Conservation (phyloP, 2,888 invertebrate species). For the Erebia epiphron region DNA sequence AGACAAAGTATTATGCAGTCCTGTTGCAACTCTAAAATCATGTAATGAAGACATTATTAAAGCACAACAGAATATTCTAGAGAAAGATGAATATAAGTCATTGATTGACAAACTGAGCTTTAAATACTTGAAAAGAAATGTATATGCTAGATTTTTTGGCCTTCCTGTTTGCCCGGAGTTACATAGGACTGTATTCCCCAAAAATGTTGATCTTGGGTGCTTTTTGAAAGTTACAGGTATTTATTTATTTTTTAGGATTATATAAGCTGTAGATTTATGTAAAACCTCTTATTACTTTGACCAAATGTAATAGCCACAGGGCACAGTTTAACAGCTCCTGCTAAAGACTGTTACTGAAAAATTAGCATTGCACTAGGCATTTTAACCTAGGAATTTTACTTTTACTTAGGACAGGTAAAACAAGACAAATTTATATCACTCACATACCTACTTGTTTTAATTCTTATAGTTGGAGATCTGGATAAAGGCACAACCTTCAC, state of each 20-base stretch:
- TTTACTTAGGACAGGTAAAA: too few relatives aligned
- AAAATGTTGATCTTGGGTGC: constrained; percentile 86
- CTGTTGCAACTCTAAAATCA: constrained; percentile 83
- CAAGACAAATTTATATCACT: too few relatives aligned
- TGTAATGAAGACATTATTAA: constrained; percentile 85
- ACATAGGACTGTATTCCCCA: constrained; percentile 86
- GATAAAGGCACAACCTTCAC: too few relatives aligned
- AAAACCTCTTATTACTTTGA: too few relatives aligned
- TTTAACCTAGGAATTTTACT: too few relatives aligned
- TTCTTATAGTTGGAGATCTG: too few relatives aligned
- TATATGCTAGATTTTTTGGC: constrained; percentile 86
- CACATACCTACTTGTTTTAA: too few relatives aligned
- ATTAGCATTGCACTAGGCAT: too few relatives aligned
- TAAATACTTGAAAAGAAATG: constrained; percentile 82
- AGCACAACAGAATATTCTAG: constrained; percentile 83
- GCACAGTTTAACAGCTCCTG: too few relatives aligned
- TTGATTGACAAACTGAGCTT: constrained; percentile 56
- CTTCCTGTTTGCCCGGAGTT: constrained; percentile 88
- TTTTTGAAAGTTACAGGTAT: constrained; percentile 89
- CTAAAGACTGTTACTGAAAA: too few relatives aligned
- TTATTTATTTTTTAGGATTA: background rate
- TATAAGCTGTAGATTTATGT: too few relatives aligned
- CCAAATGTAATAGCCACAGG: too few relatives aligned
- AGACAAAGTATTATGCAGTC: constrained; percentile 85
- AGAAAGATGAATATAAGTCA: constrained; percentile 62